Percentiles rank a stretch among this genome's conserved stretches.
These are phyloP conservation scores for Drosophila nikananu DNA, from an alignment of 1,140 invertebrate species.

Conservation along the genomic window DNA sequence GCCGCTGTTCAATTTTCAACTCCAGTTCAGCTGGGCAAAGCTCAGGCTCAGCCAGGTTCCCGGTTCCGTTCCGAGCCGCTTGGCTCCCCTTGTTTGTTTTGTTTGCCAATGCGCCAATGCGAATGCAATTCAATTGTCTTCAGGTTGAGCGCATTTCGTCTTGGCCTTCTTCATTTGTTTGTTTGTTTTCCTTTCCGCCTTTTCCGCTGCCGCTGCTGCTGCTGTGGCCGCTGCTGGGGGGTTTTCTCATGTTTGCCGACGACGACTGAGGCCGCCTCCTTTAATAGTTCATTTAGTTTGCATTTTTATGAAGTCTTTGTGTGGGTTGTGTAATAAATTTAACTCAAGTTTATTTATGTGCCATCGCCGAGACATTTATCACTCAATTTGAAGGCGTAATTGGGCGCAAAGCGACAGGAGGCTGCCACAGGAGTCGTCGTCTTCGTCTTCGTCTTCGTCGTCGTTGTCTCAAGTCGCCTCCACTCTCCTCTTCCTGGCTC, in stretches of 20 bases:
- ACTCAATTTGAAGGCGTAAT: conserved; percentile 84
- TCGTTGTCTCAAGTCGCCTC: conserved; percentile 5
- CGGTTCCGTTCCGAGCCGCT: conserved; percentile 3
- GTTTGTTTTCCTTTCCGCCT: conserved; percentile 45
- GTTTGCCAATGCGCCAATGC: conserved; percentile 26
- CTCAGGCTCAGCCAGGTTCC: conserved; percentile 2
- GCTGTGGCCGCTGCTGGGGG: conserved; percentile 22
- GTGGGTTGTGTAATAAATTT: conserved; percentile 84
- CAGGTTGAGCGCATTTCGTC: conserved; percentile 58
- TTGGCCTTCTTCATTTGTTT: conserved; percentile 61
- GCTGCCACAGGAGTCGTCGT: conserved; percentile 46
- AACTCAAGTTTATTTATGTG: conserved; percentile 82
- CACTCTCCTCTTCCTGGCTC: conserved; percentile 8
- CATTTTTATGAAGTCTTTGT: conserved; percentile 84
- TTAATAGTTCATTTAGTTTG: conserved; percentile 84
- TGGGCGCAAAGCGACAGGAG: conserved; percentile 79
- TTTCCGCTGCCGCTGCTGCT: background rate
- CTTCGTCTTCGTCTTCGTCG: conserved; percentile 5
- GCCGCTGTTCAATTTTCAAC: conserved; percentile 28
- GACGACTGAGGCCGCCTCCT: conserved; percentile 52
- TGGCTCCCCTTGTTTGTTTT: conserved; percentile 48
- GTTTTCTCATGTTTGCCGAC: conserved; percentile 77
- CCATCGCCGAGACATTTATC: conserved; percentile 80
- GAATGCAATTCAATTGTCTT: conserved; percentile 80
- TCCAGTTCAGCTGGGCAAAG: conserved; percentile 16